A percentile compares a stretch with the other conserved stretches of the same genome.
These are phyloP conservation scores for Drosophila rubida DNA, from an alignment of 2,888 invertebrate genomes.

Conservation along the genomic window DNA sequence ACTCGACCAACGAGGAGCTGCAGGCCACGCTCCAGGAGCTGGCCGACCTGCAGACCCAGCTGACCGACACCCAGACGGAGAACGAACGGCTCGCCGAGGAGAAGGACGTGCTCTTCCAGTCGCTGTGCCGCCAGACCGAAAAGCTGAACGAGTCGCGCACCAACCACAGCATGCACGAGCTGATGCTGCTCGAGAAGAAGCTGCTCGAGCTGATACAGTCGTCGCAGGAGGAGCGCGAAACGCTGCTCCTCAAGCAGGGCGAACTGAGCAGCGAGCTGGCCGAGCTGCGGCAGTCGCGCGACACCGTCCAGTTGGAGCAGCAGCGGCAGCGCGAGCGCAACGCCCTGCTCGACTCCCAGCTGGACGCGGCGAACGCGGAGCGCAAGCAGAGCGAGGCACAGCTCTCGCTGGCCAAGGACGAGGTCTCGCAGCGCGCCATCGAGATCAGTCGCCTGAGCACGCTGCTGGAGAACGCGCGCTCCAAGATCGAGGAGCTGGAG, in stretches of 20 bases:
- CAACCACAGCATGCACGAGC: slow-evolving; percentile 93
- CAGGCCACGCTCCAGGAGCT: slow-evolving; percentile 97
- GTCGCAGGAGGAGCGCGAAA: slow-evolving; percentile 92
- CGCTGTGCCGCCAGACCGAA: slow-evolving; percentile 95
- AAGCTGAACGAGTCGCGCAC: slow-evolving; percentile 94
- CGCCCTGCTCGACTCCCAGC: slow-evolving; percentile 89
- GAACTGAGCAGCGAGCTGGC: slow-evolving; percentile 90
- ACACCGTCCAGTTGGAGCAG: slow-evolving; percentile 88
- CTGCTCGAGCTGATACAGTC: slow-evolving; percentile 93
- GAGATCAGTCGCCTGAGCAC: slow-evolving; percentile 92
- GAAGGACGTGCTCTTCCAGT: slow-evolving; percentile 94
- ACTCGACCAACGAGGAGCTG: slow-evolving; percentile 94
- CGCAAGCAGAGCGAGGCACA: slow-evolving; percentile 91
- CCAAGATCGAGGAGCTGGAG: slow-evolving; percentile 91
- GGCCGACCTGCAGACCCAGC: slow-evolving; percentile 94
- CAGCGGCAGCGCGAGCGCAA: slow-evolving; percentile 90
- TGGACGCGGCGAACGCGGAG: slow-evolving; percentile 91
- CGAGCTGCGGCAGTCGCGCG: slow-evolving; percentile 87
- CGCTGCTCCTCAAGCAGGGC: slow-evolving; percentile 90
- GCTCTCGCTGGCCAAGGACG: slow-evolving; percentile 89
- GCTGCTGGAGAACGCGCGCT: slow-evolving; percentile 92
- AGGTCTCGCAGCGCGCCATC: slow-evolving; percentile 90
- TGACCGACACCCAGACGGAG: slow-evolving; percentile 94
- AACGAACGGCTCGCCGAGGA: slow-evolving; percentile 95
- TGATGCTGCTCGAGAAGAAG: slow-evolving; percentile 91